Base-by-base conservation (phyloP, 2,888 invertebrate species). In the Sminthurinus aureus region DNA sequence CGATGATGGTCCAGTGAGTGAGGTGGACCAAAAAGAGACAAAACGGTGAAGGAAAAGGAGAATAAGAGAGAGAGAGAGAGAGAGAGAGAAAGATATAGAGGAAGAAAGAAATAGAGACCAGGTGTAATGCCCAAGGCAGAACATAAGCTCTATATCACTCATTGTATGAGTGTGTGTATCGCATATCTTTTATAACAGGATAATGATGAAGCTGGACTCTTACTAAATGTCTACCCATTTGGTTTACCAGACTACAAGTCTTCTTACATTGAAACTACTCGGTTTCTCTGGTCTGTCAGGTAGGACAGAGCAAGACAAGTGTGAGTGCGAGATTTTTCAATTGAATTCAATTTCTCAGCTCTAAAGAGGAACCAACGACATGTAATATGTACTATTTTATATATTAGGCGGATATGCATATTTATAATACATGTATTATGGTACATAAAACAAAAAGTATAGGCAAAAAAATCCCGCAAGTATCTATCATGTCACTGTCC, bases 71-170 rank as follows among this genome's bases (percentile, higher is more conserved):
- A 24, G 24, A 50, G 51, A 52, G 51, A 67, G 67, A 69, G 67
- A 79, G 69, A 74, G 74, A 81, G 51, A 69, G 84, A 86, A n/a
- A n/a, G n/a, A n/a, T n/a, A n/a, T n/a, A n/a, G n/a, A n/a, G n/a
- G n/a, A n/a, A n/a, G n/a, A n/a, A n/a, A n/a, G n/a, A n/a, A n/a
- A n/a, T n/a, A n/a, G 76, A 78, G 86, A 84, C 87, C 87, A 87
- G 87, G 86, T 87, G 87, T 85, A 86, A 85, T 85, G 87, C 86
- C 86, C 83, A 85, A 67, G 87, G 87, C 87, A 85, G 58, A 84
- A 79, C 79, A 78, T 83, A 81, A 86, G 84, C 83, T 82, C 82
- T 83, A 80, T 82, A 84, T 84, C 83, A 82, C 83, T 80, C 79
- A 83, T 82, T 81, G 58, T 38, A 38, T 24, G 71, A 81, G 58